Percentiles rank a stretch among this genome's conserved stretches.
Evolutionary conservation across 2,797 vertebrate genomes (phyloP).

Genomic region (Lutjanus campechanus): DNA sequence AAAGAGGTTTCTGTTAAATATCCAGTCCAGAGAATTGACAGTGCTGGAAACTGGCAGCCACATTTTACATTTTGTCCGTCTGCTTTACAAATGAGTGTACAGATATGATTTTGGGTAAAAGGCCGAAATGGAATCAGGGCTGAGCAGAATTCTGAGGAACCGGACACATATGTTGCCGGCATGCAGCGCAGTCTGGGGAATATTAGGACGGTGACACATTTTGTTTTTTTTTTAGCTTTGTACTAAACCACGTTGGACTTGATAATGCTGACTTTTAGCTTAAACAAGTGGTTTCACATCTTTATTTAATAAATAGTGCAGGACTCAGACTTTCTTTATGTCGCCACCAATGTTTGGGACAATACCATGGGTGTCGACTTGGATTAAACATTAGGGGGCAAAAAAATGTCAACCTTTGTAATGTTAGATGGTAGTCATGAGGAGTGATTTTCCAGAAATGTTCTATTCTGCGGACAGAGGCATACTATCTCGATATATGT

Average conservation of each 20-base stretch:
- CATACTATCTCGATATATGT: no score
- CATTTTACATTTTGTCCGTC: constrained; percentile 8
- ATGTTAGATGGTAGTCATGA: no score
- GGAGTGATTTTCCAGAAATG: no score
- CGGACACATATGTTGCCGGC: neutral
- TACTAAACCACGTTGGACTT: neutral
- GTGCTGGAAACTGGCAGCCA: constrained; percentile 5
- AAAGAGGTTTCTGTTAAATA: constrained; percentile 28
- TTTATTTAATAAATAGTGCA: no score
- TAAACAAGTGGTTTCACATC: no score
- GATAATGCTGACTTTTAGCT: neutral
- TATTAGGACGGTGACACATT: neutral
- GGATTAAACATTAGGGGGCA: no score
- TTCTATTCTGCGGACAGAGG: no score
- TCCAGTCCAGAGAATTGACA: constrained; percentile 29
- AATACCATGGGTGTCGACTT: no score
- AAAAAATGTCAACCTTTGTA: no score
- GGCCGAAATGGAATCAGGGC: neutral
- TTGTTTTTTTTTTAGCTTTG: neutral
- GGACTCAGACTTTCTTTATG: no score
- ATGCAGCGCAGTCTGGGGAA: neutral
- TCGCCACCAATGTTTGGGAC: no score
- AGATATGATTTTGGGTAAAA: neutral
- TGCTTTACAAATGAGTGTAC: neutral
- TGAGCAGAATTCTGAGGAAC: neutral